These are phyloP conservation scores for Epicampocera succincta DNA, from an alignment of 2,888 invertebrate species.

Conservation along the genomic window DNA sequence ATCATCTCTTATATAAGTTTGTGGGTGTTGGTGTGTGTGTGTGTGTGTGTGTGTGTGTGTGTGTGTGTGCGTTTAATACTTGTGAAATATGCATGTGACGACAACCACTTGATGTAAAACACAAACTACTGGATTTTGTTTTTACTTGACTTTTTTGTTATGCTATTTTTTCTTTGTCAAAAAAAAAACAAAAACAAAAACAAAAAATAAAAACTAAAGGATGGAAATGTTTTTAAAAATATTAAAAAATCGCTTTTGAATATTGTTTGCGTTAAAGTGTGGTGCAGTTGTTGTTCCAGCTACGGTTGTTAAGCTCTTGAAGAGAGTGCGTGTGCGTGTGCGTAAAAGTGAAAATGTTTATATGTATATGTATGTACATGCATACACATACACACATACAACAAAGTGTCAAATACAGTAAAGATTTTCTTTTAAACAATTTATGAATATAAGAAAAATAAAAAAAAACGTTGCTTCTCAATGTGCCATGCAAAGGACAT, in stretches of 20 bases:
- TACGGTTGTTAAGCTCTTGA: conserved; percentile 36
- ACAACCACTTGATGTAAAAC: conserved; percentile 68
- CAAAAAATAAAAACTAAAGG: no score
- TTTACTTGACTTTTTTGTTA: conserved; percentile 10
- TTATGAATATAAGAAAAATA: no score
- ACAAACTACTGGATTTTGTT: conserved; percentile 37
- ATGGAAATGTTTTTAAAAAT: conserved; percentile 5
- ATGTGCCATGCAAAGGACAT: no score
- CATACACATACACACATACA: background rate
- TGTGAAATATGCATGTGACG: conserved; percentile 55
- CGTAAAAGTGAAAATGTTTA: conserved; percentile 54
- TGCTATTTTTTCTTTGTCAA: background rate
- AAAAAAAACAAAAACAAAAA: no score
- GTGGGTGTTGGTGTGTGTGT: background rate
- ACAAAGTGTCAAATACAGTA: no score
- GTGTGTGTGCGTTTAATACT: conserved; percentile 1
- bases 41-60: background rate
- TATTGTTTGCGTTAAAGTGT: conserved; percentile 3
- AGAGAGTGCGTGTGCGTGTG: conserved; percentile 60
- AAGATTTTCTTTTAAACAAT: no score
- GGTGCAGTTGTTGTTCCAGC: conserved; percentile 20
- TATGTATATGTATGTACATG: background rate
- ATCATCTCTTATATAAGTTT: no score
- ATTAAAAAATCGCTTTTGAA: conserved; percentile 12
- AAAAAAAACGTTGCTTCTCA: no score